Base-by-base conservation (phyloP, 2,113 vertebrate genomes). In the Ctenodactylus gundi region DNA sequence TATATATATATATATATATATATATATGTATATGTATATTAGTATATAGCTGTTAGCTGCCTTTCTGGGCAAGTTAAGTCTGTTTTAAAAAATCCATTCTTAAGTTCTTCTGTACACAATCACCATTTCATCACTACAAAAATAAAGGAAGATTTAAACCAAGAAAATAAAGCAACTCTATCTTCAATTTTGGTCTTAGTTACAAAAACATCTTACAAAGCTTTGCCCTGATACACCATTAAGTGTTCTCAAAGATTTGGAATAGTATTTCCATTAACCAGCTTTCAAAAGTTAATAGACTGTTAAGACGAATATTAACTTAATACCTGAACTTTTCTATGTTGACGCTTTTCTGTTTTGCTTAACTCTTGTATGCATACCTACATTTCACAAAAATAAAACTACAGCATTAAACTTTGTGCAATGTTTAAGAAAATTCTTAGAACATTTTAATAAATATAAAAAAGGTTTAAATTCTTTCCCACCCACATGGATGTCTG, bases 391-490 rank as follows among this genome's bases (percentile, higher is more conserved):
- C 94, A 98, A 98, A 98, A 98, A 97, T 90, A 96, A 96, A 98
- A 97, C 85, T 94, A 97, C 93, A 49, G 46, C 91, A 94, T 98
- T 96, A 97, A 89, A 95, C 80, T 95, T 98, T 97, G 94, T 7
- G 97, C 97, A 98, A 95, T 95, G 97, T 88, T 98, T 97, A 98
- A 97, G 97, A 98, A 98, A 98, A 98, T 97, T 97, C 96, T 97
- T 97, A 96, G 96, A 98, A 97, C 98, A 98, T 98, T 95, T 97
- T 94, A 96, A 97, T 93, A 98, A 98, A 98, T 98, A 98, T 97
- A 98, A 98, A 98, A 98, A 98, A 97, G 91, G 29, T 95, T 98
- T 96, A 97, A 97, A 98, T 97, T 96, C 97, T 97, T 94, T 93
- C 87, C 97, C 98, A 98, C 97, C 96, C 97, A 97, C 97, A 98